Conservation (phyloP, 37 sponge, comb jelly and placozoan species). For the Chondrilla cf. caribensis region DNA sequence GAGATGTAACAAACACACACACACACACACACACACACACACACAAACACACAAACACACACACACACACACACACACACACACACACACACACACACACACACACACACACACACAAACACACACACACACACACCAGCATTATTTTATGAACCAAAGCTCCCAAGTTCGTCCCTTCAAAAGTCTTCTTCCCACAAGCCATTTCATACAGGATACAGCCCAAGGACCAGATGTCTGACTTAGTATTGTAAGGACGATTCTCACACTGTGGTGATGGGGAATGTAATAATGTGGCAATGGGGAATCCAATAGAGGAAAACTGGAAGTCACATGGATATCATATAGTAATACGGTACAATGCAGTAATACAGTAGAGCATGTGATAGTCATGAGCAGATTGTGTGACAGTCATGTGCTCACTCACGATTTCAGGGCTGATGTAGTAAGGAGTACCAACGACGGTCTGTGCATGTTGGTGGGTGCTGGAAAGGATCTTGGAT, state of each 20-base stretch:
- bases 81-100: conserved; percentile 22
- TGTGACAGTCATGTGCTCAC: too few species aligned
- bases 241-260: conserved; percentile 87
- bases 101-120: conserved; percentile 23
- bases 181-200: conserved; percentile 80
- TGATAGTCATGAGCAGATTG: too few species aligned
- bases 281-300: neutral
- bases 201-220: conserved; percentile 79
- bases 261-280: conserved; percentile 67
- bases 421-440: conserved; percentile 97
- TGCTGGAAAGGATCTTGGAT: conserved; percentile 79
- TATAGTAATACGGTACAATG: too few species aligned
- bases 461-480: conserved; percentile 77
- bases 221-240: conserved; percentile 84
- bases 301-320: too few species aligned
- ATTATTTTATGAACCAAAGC: conserved; percentile 95
- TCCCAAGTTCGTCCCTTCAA: conserved; percentile 93
- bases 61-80: conserved; percentile 7
- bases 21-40: neutral
- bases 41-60: neutral
- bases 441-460: conserved; percentile 96
- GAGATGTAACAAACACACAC: neutral
- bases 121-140: conserved; percentile 45
- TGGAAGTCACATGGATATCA: too few species aligned
- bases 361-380: too few species aligned